These are phyloP conservation scores for Pseudopodoces humilis DNA, from an alignment of 2,113 vertebrate species.

Conservation along the genomic window DNA sequence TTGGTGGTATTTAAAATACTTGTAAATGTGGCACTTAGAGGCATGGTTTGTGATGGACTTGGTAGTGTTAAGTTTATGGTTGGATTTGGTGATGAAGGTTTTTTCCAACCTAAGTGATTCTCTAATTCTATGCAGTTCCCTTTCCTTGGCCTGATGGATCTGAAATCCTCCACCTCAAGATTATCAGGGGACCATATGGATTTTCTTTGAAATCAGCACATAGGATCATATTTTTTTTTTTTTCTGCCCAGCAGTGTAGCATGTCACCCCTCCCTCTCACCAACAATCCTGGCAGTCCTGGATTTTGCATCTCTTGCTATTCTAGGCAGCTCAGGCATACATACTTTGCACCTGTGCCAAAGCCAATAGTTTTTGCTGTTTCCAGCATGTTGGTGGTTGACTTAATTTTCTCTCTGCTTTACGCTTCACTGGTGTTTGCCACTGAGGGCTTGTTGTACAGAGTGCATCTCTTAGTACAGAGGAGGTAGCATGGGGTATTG, in stretches of 20 bases:
- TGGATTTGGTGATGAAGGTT: background rate
- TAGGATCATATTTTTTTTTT: background rate
- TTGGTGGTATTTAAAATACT: background rate
- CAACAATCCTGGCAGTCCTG: background rate
- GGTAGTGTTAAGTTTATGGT: background rate
- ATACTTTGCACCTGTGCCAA: background rate
- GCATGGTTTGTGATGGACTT: background rate
- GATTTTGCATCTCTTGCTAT: background rate
- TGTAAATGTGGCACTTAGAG: background rate
- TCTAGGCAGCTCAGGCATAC: background rate
- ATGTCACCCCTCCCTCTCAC: background rate
- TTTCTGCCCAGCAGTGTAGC: background rate
- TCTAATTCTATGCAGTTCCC: background rate
- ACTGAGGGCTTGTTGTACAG: background rate
- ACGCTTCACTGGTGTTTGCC: background rate
- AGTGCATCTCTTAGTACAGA: background rate
- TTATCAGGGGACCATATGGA: background rate
- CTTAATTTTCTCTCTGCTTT: background rate
- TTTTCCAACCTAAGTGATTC: background rate
- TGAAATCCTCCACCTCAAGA: background rate
- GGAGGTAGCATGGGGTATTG: background rate
- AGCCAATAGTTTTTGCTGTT: constrained; percentile 8
- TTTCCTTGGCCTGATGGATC: background rate
- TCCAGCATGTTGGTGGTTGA: background rate
- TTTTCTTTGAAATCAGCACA: background rate